These are phyloP conservation scores for Pelodiscus sinensis DNA, from an alignment of 2,113 vertebrate species.

Conservation along the genomic window DNA sequence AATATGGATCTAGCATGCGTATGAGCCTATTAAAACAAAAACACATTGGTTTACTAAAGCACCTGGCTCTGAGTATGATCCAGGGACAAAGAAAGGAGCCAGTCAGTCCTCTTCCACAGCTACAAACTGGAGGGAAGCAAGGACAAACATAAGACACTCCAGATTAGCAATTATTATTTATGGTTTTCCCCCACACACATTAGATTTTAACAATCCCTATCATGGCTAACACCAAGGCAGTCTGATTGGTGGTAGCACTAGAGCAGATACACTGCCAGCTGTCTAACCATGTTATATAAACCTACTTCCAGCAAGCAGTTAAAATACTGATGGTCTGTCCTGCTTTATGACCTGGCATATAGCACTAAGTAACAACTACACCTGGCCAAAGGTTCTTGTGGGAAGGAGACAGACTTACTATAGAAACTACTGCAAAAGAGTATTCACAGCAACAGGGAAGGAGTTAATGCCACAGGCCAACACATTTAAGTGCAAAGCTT, in stretches of 20 bases:
- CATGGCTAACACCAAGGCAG: neutral
- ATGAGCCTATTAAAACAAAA: neutral
- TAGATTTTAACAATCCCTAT: neutral
- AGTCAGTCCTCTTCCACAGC: constrained; percentile 6
- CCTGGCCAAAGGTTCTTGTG: neutral
- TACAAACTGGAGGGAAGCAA: neutral
- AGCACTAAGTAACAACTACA: fast-evolving
- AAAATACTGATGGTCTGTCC: neutral
- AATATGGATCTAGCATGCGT: neutral
- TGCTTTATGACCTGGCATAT: neutral
- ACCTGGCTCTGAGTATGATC: neutral
- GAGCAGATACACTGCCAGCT: neutral
- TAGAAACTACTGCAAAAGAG: neutral
- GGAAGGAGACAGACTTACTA: neutral
- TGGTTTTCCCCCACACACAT: neutral
- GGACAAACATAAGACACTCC: constrained; percentile 16
- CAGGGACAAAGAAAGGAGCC: neutral
- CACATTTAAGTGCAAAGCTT: neutral
- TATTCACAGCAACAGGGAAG: constrained; percentile 4
- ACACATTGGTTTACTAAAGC: constrained; percentile 4
- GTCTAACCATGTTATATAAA: fast-evolving
- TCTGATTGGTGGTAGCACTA: neutral
- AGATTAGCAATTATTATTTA: neutral
- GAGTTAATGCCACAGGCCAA: neutral
- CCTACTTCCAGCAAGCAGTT: neutral